Base-by-base conservation (phyloP, 1,140 invertebrate species). In the Euglossa dilemma region DNA sequence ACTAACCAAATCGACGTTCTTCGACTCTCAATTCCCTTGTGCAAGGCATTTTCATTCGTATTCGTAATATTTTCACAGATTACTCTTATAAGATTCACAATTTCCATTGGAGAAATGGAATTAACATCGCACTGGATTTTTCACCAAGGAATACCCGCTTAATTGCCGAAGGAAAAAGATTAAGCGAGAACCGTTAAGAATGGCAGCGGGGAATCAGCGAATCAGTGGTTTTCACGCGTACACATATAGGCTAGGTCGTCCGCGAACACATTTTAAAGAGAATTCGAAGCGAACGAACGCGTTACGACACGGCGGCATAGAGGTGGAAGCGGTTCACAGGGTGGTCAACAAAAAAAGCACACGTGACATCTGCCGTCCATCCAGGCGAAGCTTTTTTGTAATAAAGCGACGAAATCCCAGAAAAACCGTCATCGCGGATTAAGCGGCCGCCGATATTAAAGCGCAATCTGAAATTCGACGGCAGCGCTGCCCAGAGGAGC, bases 311-410 rank as follows among this genome's bases (percentile, higher is more conserved):
- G 76, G 45, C 25, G 59, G 66, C 43, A 67, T 18, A 57, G 72
- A 70, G 12, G 36, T n/a, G 64, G 77, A 78, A 50, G 28, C 28
- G 47, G 78, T 73, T 64, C 70, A 54, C 23, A 43, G 57, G 78
- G 28, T 23, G 25, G 72, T n/a, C 71, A 36, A 25, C 71, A 90
- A 91, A 91, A 89, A 91, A 84, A 52, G 79, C 82, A 87, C 81
- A 86, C 91, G 93, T 89, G 92, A 93, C 93, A 93, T 93, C 93
- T 93, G 92, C 91, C 88, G 90, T 91, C 90, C 84, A 47, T 47
- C 59, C 75, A 80, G 28, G n/a, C 52, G 79, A 69, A 79, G 71
- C 86, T 88, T 93, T 94, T 94, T 94, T 94, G 93, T 92, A 93
- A 94, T 94, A 93, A 94, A 93, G 91, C 89, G 85, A 80, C 77